phyloP scores from a whole-genome alignment of 2,113 vertebrate species.

The Eira barbara region DNA sequence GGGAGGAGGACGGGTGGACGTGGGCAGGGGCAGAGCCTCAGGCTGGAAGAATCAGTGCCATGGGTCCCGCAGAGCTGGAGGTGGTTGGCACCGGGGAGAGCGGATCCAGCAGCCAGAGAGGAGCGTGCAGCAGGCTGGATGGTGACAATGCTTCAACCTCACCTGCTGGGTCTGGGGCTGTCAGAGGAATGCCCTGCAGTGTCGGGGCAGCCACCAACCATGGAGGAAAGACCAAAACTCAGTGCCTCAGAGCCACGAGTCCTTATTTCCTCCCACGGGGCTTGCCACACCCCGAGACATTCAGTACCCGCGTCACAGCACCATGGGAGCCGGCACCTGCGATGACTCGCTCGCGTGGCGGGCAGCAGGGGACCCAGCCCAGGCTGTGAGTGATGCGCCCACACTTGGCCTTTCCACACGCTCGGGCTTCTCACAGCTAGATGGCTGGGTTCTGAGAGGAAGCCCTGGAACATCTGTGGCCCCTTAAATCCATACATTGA shows the following conservation, averaged over 20 bases:
- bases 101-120: no score
- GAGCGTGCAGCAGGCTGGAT: not conserved
- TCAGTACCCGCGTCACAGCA: accelerated
- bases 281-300: not conserved
- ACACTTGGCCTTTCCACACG: not conserved
- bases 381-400: accelerated
- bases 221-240: not conserved
- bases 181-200: not conserved
- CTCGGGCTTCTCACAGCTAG: not conserved
- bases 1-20: accelerated
- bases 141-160: not conserved
- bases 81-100: no score
- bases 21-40: not conserved
- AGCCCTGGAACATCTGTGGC: accelerated
- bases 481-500: not conserved
- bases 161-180: not conserved
- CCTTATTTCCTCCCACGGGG: not conserved
- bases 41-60: accelerated
- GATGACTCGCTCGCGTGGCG: accelerated
- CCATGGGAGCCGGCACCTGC: accelerated
- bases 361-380: not conserved
- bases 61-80: not conserved
- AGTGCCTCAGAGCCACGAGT: not conserved
- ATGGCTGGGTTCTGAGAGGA: accelerated
- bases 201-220: not conserved